Evolutionary conservation across 2,113 vertebrate genomes (phyloP), one percentile per base, ranked within the genome.

Genomic region (Aviceda subcristata): DNA sequence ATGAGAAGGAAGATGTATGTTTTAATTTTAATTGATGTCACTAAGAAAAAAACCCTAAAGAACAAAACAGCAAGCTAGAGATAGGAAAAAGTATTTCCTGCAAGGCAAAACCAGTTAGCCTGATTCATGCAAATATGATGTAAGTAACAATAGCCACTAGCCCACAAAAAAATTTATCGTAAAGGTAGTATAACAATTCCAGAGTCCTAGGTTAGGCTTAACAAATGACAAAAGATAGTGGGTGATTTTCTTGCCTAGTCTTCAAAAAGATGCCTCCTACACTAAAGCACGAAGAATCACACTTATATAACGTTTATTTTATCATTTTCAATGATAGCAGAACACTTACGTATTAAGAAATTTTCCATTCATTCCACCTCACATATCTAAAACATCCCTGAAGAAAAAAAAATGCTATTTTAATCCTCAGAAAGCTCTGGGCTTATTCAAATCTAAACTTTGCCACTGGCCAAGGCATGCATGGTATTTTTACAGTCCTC

Each of bases 251-350:
- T 68, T 90, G 26, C 17, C 4, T 17, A 67, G 13, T 29, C 43
- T 77, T 93, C n/a, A 69, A n/a, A 95, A 96, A 80, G 57, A n/a
- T 36, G 26, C 76, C 80, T 89, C 94, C 80, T 63, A 89, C 83
- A 75, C 48, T 50, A 64, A 66, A 56, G 46, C 69, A 92, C 1
- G 6, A 94, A 72, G 41, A 94, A 50, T 21, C 27, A 64, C 56
- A 21, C 12, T 69, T 66, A 56, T 0, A 1, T 56, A 77, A 94
- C n/a, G 38, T 21, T 76, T 59, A 69, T 39, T 77, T 82, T 69
- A n/a, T 12, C 9, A 39, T 90, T 77, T 88, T 64, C 60, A 83
- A 0, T 27, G 45, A 79, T 21, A 73, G 38, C 4, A 59, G 32
- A 90, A 83, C 30, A 45, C 45, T 91, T 60, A 45, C 0, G 3